phyloP scores from a whole-genome alignment of 2,888 invertebrate species.

The Lasius fuliginosus region DNA sequence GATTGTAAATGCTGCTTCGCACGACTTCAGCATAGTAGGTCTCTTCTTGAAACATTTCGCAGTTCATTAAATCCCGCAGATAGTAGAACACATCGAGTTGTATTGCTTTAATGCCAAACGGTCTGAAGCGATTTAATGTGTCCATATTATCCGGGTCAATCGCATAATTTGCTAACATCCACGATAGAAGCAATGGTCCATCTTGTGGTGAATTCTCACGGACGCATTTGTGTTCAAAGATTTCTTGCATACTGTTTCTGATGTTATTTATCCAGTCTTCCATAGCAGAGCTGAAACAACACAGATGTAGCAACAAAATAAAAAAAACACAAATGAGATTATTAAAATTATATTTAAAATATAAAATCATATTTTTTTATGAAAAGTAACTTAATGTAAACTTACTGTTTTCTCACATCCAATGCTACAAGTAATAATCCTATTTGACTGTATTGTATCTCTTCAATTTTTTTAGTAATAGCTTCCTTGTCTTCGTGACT shows the following conservation, averaged over 20 bases:
- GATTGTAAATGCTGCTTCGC: slow-evolving; percentile 82
- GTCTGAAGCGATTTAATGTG: slow-evolving; percentile 78
- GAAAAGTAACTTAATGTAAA: background rate
- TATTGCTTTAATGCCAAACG: slow-evolving; percentile 83
- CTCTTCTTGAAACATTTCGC: slow-evolving; percentile 84
- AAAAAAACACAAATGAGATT: slow-evolving; percentile 13
- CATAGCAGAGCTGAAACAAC: slow-evolving; percentile 70
- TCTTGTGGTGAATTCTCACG: slow-evolving; percentile 82
- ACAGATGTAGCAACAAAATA: background rate
- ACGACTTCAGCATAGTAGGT: slow-evolving; percentile 83
- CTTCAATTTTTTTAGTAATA: slow-evolving; percentile 81
- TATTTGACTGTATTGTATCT: slow-evolving; percentile 83
- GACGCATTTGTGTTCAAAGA: slow-evolving; percentile 83
- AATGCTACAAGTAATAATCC: slow-evolving; percentile 81
- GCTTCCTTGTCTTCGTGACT: slow-evolving; percentile 84
- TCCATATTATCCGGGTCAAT: slow-evolving; percentile 82
- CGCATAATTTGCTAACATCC: slow-evolving; percentile 85
- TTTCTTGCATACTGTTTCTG: slow-evolving; percentile 81
- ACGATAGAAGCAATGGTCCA: slow-evolving; percentile 83
- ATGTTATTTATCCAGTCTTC: slow-evolving; percentile 81
- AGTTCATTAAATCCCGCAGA: slow-evolving; percentile 80
- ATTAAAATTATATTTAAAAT: slow-evolving; percentile 1
- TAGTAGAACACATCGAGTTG: slow-evolving; percentile 84
- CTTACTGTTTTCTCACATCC: slow-evolving; percentile 82
- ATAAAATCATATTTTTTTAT: background rate